phyloP scores from a whole-genome alignment of 1,140 invertebrate genomes.

The Zophobas atratus region DNA sequence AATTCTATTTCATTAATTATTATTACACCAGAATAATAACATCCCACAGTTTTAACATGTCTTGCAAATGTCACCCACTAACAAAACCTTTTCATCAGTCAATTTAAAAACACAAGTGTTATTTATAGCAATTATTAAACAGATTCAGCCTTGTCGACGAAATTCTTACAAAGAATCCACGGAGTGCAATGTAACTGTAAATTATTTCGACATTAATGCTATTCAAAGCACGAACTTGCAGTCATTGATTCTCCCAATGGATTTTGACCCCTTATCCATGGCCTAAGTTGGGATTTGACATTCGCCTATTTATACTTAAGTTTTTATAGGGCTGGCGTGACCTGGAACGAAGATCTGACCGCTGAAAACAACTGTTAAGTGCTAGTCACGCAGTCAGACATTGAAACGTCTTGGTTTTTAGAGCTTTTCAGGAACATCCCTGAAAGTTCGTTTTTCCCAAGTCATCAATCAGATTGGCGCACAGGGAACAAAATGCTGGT shows the following conservation, averaged over 20 bases:
- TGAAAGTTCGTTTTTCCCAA: slow-evolving; percentile 1
- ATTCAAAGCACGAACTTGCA: slow-evolving; percentile 4
- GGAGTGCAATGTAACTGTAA: slow-evolving; percentile 25
- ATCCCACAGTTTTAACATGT: neutral
- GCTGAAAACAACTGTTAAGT: slow-evolving; percentile 12
- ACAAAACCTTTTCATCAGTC: too few species aligned
- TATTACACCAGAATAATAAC: too few species aligned
- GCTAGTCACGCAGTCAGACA: slow-evolving; percentile 7
- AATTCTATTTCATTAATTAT: too few species aligned
- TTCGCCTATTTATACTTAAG: slow-evolving; percentile 22
- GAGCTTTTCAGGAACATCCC: slow-evolving; percentile 2
- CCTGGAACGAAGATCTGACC: neutral
- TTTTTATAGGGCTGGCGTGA: slow-evolving; percentile 10
- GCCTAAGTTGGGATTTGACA: slow-evolving; percentile 3
- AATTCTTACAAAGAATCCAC: slow-evolving; percentile 13
- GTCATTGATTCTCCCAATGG: neutral
- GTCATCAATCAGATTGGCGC: slow-evolving; percentile 17
- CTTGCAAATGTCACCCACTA: neutral
- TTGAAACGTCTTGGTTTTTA: slow-evolving; percentile 13
- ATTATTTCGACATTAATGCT: slow-evolving; percentile 25
- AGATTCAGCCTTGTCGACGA: slow-evolving; percentile 28
- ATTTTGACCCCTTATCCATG: neutral
- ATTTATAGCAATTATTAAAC: slow-evolving; percentile 33
- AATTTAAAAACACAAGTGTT: neutral
- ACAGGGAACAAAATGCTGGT: neutral